Evolutionary conservation across 2,797 vertebrate species (phyloP), one percentile per base, ranked within the genome.

Genomic region (Podarcis lilfordi): DNA sequence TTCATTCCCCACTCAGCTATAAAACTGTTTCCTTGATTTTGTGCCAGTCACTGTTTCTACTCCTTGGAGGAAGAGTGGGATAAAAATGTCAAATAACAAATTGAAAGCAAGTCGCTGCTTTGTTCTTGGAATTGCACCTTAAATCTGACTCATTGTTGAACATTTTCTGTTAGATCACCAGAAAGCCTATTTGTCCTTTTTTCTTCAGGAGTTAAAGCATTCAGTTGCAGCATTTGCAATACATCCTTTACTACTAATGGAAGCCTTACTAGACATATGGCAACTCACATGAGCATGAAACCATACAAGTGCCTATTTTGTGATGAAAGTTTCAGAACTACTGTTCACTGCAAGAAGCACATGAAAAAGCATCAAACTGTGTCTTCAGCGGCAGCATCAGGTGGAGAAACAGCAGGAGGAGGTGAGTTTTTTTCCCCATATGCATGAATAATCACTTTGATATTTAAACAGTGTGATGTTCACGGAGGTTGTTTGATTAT

Each of bases 201-300:
- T 92, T 59, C 79, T 91, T 95, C 74, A 99, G 99, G 99, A 82
- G 97, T 98, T 91, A 99, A 99, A 95, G 98, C 99, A 9, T 99
- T 98, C 95, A 98, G 97, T 95, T 99, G 99, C 92, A 97, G 95
- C 3, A 95, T 99, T 68, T 99, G 99, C 86, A 98, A 96, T 8
- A 97, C 98, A 1, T 97, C 98, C 0, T 99, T 99, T 96, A 99
- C 99, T 91, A 99, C 99, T 92, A 99, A 99, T 29, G 98, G 99
- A 90, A 99, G 99, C 95, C 97, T 99, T 95, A 99, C 98, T 81
- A 97, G 99, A 80, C 99, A 99, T 97, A 98, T 98, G 98, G 97
- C 98, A 86, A 98, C 98, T 84, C 99, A 99, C 94, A 96, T 97
- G 92, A 98, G 97, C 95, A 94, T 97, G 92, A 99, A 98, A 96